Percentiles rank a stretch among this genome's conserved stretches.
These are phyloP conservation scores for Uromys caudimaculatus DNA, from an alignment of 2,797 vertebrate genomes.

Conservation along the genomic window DNA sequence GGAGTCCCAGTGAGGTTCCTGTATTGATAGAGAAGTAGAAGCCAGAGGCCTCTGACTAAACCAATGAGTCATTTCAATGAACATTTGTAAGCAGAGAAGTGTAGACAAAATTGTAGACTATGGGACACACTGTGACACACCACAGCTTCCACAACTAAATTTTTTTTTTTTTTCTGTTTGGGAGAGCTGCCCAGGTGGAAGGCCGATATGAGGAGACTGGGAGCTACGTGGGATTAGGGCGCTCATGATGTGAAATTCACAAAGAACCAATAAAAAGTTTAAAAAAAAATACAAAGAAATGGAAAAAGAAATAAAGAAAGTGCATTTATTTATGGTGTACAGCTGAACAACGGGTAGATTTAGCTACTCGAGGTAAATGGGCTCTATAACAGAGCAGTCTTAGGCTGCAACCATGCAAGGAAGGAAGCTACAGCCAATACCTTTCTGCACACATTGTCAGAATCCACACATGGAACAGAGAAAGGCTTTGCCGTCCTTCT, in stretches of 20 bases:
- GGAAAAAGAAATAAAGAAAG: not conserved
- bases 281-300: not conserved
- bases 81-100: too few relatives aligned
- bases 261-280: not conserved
- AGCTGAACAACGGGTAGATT: not conserved
- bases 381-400: not conserved
- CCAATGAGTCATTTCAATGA: too few relatives aligned
- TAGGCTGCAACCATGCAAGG: not conserved
- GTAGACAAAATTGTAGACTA: too few relatives aligned
- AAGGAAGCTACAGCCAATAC: not conserved
- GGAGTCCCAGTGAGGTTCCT: too few relatives aligned
- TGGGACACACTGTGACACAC: too few relatives aligned
- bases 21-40: too few relatives aligned
- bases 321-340: not conserved
- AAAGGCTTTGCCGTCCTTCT: not conserved
- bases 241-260: not conserved
- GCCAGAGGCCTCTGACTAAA: too few relatives aligned
- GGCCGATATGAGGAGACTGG: not conserved
- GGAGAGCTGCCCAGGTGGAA: not conserved
- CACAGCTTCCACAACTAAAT: too few relatives aligned
- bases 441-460: not conserved
- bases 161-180: too few relatives aligned
- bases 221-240: not conserved
- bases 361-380: too few relatives aligned
- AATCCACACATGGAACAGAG: not conserved